Base-by-base conservation (phyloP, 2,797 vertebrate species). In the Chaetodon trifasciatus region DNA sequence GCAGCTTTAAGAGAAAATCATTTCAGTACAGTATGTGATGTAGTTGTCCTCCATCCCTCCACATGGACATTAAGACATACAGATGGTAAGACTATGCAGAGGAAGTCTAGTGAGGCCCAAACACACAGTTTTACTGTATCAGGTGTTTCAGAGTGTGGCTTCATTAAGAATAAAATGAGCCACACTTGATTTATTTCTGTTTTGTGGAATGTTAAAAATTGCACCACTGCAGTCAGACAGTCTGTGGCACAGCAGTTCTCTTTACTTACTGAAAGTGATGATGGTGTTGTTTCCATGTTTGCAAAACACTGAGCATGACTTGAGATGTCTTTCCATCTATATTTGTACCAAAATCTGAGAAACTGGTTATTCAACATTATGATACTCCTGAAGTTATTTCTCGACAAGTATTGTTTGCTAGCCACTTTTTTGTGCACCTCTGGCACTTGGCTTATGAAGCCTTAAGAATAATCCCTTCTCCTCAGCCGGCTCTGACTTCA, bases 181-280 rank as follows among this genome's bases (percentile, higher is more conserved):
- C 56, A 58, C 10, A 1, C 11, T 37, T 58, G 32, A 21, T 11
- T 6, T 12, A 42, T 16, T 62, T 39, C 39, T 62, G 21, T 42
- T 62, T 40, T 62, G 60, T 42, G 60, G n/a, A 62, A 40, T 62
- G 6, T 42, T 62, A 23, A 24, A 62, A 62, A 12, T 62, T 62
- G 39, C n/a, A 3, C 16, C 39, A 62, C 60, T 42, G 60, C 21
- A 62, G 21, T 7, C 60, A 42, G 39, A 42, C 39, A 15, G 3
- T 3, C 4, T 23, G 60, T 42, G 60, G 39, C 16, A 3, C 60
- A 16, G 39, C 39, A 4, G 39, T 40, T 62, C 60, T 21, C 13
- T 42, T 42, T 23, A 23, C 39, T 62, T 15, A 62, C 58, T 62
- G 60, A 62, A 62, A 62, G 42, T 62, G n/a, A 42, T 42, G 39